These are phyloP conservation scores for Champsocephalus esox DNA, from an alignment of 2,797 vertebrate genomes.

Conservation along the genomic window DNA sequence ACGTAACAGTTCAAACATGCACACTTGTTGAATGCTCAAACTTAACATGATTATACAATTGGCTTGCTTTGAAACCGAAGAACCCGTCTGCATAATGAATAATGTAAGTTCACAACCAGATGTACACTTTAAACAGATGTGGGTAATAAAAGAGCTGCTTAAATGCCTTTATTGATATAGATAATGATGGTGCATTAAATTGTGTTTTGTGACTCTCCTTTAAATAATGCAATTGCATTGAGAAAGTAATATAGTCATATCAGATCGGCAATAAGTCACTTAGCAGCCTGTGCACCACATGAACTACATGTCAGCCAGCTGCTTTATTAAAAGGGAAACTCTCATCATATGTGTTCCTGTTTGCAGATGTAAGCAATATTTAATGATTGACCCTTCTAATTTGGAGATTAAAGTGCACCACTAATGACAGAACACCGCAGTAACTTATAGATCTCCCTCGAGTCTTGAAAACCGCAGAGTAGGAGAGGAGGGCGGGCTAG, in stretches of 20 bases:
- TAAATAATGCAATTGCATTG: background rate
- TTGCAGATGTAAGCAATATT: slow-evolving; percentile 71
- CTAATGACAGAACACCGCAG: slow-evolving; percentile 76
- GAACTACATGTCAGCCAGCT: slow-evolving; percentile 33
- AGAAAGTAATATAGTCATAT: slow-evolving; percentile 25
- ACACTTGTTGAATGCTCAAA: slow-evolving; percentile 3
- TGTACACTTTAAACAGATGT: slow-evolving; percentile 16
- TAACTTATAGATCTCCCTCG: slow-evolving; percentile 64
- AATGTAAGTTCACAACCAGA: background rate
- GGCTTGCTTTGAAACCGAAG: background rate
- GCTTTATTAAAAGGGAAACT: slow-evolving; percentile 58
- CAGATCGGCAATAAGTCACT: slow-evolving; percentile 24
- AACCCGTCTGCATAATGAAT: background rate
- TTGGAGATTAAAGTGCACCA: slow-evolving; percentile 75
- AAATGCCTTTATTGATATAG: background rate
- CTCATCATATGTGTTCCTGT: slow-evolving; percentile 63
- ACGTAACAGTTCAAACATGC: slow-evolving; percentile 2
- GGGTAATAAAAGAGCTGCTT: background rate
- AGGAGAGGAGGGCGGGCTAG: slow-evolving; percentile 57
- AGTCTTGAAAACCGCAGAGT: slow-evolving; percentile 65
- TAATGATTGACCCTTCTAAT: slow-evolving; percentile 74
- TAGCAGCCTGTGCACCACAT: slow-evolving; percentile 16
- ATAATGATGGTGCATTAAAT: background rate
- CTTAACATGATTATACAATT: background rate
- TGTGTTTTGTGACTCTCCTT: slow-evolving; percentile 6